These are phyloP conservation scores for Forficula auricularia DNA, from an alignment of 1,140 invertebrate genomes.

Conservation along the genomic window DNA sequence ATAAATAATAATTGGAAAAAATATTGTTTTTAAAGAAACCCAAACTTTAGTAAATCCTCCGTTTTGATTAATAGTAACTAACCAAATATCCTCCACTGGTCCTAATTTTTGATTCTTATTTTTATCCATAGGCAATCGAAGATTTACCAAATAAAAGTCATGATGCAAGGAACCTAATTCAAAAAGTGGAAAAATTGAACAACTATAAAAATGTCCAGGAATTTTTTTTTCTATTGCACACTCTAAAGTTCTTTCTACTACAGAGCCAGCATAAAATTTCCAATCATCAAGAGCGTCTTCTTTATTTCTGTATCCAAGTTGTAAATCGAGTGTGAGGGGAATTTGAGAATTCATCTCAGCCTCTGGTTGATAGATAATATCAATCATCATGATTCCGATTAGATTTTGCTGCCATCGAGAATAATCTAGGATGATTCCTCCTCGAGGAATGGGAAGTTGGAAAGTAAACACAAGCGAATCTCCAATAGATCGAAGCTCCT, in stretches of 20 bases:
- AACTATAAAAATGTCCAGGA: slow-evolving; percentile 70
- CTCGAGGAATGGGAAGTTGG: slow-evolving; percentile 66
- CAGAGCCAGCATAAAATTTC: slow-evolving; percentile 55
- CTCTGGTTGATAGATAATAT: slow-evolving; percentile 44
- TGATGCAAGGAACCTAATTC: slow-evolving; percentile 92
- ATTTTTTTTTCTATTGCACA: slow-evolving; percentile 45
- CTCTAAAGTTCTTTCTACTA: slow-evolving; percentile 63
- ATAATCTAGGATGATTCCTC: slow-evolving; percentile 61
- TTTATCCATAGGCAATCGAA: slow-evolving; percentile 66
- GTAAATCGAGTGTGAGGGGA: slow-evolving; percentile 51
- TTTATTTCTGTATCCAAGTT: slow-evolving; percentile 71
- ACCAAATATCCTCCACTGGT: slow-evolving; percentile 58
- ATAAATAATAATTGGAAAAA: slow-evolving; percentile 74
- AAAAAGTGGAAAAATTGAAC: slow-evolving; percentile 79
- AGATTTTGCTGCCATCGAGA: slow-evolving; percentile 95
- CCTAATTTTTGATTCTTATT: slow-evolving; percentile 54
- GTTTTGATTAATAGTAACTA: slow-evolving; percentile 87
- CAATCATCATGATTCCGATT: slow-evolving; percentile 77
- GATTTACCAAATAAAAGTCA: slow-evolving; percentile 90
- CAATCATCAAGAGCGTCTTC: slow-evolving; percentile 56
- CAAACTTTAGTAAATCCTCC: slow-evolving; percentile 98
- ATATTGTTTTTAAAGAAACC: slow-evolving; percentile 85
- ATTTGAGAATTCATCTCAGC: slow-evolving; percentile 28
- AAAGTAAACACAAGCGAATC: slow-evolving; percentile 76
- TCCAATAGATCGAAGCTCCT: slow-evolving; percentile 37